Conservation (phyloP, 2,113 vertebrate species). For the Gorilla gorilla region DNA sequence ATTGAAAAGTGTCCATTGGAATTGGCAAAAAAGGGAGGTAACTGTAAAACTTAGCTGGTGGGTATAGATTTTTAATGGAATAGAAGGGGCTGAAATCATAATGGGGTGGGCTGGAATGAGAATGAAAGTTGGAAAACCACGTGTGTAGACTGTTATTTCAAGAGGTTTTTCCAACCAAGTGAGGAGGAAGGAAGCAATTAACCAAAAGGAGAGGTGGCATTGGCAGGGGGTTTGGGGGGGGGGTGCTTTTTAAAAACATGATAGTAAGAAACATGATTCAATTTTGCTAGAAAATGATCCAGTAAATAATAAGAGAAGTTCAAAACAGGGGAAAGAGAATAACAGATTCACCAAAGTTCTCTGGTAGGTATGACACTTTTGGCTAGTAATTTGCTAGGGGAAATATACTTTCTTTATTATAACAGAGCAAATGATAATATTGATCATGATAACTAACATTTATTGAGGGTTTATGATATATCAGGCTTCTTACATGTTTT, state of each 20-base stretch:
- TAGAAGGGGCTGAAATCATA: not conserved
- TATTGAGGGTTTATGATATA: not conserved
- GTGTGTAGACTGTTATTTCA: not conserved
- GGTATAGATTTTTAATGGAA: not conserved
- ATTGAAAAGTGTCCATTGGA: not conserved
- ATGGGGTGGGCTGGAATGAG: not conserved
- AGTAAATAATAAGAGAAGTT: not conserved
- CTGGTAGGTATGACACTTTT: not conserved
- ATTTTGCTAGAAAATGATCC: not conserved
- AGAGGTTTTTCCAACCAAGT: not conserved
- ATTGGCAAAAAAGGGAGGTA: not conserved
- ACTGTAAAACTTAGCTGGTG: not conserved
- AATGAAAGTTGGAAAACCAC: not conserved
- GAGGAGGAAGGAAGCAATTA: not conserved
- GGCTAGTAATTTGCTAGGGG: not conserved
- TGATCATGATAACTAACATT: not conserved
- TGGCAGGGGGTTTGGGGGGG: too few relatives aligned
- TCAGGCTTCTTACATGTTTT: not conserved
- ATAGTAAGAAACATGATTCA: not conserved
- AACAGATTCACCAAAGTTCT: not conserved
- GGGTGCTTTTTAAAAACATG: not conserved
- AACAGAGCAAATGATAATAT: not conserved
- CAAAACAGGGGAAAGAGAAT: not conserved
- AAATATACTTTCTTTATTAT: not conserved
- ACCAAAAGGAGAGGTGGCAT: not conserved